Evolutionary conservation across 2,888 invertebrate species (phyloP).

Genomic region (Galerucella calmariensis): DNA sequence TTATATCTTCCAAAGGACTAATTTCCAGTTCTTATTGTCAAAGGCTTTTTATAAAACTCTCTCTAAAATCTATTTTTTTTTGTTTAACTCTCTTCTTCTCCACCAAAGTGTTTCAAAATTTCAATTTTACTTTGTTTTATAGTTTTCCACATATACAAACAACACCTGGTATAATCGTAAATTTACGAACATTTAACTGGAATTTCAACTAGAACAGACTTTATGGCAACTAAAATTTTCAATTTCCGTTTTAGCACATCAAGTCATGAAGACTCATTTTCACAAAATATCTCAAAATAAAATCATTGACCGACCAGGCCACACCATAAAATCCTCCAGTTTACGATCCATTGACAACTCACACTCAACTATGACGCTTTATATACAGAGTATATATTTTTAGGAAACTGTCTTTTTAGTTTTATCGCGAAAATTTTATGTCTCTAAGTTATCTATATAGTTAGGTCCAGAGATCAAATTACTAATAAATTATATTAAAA

Average conservation of each 20-base stretch:
- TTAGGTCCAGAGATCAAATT: too few relatives aligned
- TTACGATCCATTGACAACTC: constrained; percentile 27
- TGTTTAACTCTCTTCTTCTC: too few relatives aligned
- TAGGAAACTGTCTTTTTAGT: constrained; percentile 5
- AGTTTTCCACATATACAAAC: background rate
- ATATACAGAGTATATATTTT: constrained; percentile 24
- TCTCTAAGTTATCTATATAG: too few relatives aligned
- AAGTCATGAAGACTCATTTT: constrained; percentile 13
- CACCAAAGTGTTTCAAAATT: background rate
- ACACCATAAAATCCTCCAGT: constrained; percentile 23
- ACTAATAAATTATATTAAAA: too few relatives aligned
- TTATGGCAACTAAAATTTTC: constrained; percentile 15
- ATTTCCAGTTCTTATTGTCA: too few relatives aligned
- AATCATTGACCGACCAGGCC: constrained; percentile 24
- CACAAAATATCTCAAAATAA: constrained; percentile 22
- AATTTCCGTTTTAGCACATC: constrained; percentile 18
- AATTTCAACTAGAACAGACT: constrained; percentile 1
- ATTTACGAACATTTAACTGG: background rate
- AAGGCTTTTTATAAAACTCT: too few relatives aligned
- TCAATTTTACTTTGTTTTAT: background rate
- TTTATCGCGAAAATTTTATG: constrained; percentile 18
- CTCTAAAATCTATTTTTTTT: too few relatives aligned
- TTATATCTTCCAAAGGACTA: too few relatives aligned
- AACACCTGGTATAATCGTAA: background rate
- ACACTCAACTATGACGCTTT: constrained; percentile 23